Evolutionary conservation across 2,888 invertebrate genomes (phyloP).

Genomic region (Acronicta leporina): DNA sequence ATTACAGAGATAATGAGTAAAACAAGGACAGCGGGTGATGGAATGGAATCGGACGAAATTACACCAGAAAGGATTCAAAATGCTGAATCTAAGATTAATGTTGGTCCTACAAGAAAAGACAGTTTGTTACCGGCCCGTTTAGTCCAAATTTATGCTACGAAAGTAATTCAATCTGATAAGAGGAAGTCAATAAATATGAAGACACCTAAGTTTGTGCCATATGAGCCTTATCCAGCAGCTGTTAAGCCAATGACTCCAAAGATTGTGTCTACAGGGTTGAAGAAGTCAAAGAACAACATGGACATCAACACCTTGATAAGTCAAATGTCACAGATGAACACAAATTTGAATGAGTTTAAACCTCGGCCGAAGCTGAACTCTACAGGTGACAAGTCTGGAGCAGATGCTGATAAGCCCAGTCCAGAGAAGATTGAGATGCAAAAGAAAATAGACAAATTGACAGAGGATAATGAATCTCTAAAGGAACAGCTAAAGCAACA

Average conservation of each 20-base stretch:
- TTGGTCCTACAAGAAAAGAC: conserved; percentile 61
- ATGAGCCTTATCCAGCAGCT: conserved; percentile 96
- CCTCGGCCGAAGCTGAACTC: conserved; percentile 80
- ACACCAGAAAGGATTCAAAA: conserved; percentile 64
- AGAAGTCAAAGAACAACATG: conserved; percentile 88
- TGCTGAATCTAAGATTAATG: conserved; percentile 41
- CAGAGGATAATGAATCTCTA: conserved; percentile 92
- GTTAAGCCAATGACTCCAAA: conserved; percentile 93
- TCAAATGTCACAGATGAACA: conserved; percentile 92
- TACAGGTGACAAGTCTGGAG: conserved; percentile 70
- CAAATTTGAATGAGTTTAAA: conserved; percentile 90
- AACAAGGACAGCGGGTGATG: conserved; percentile 92
- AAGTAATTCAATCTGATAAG: conserved; percentile 88
- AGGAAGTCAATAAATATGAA: conserved; percentile 88
- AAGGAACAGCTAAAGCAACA: conserved; percentile 96
- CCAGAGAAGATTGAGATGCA: conserved; percentile 88
- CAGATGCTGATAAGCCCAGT: conserved; percentile 64
- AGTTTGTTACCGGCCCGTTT: conserved; percentile 69
- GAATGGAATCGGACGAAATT: conserved; percentile 91
- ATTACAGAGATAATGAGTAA: conserved; percentile 79
- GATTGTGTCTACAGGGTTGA: conserved; percentile 76
- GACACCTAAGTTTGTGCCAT: conserved; percentile 95
- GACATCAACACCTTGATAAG: conserved; percentile 91
- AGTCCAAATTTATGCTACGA: conserved; percentile 88
- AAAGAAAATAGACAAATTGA: conserved; percentile 90